Evolutionary conservation across 1,140 invertebrate species (phyloP).

Genomic region (Saccostrea glomerata): DNA sequence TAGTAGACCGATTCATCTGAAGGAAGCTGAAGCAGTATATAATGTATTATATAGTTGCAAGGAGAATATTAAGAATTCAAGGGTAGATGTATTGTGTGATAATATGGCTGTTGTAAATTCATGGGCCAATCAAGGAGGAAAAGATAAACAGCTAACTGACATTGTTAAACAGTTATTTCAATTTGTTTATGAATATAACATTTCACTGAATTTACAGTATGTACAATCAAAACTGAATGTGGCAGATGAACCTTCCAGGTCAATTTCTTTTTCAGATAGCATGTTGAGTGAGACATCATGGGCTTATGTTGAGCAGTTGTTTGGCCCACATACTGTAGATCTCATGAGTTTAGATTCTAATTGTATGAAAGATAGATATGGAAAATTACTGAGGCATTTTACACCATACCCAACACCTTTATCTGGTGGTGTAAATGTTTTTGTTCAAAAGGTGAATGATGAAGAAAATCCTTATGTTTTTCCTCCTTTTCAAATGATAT

Average conservation of each 20-base stretch:
- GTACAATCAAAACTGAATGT: constrained; percentile 34
- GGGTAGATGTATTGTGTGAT: constrained; percentile 52
- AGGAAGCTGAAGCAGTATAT: constrained; percentile 53
- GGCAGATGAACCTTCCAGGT: constrained; percentile 43
- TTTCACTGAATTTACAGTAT: constrained; percentile 46
- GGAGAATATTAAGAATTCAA: constrained; percentile 12
- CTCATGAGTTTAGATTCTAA: constrained; percentile 56
- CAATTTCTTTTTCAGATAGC: constrained; percentile 2
- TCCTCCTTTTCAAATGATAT: constrained; percentile 45
- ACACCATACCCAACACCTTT: constrained; percentile 40
- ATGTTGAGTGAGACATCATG: constrained; percentile 30
- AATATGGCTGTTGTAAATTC: constrained; percentile 49
- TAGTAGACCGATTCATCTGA: constrained; percentile 46
- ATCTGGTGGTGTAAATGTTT: constrained; percentile 33
- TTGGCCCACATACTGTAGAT: constrained; percentile 40
- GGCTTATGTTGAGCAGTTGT: neutral
- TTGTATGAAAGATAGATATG: constrained; percentile 31
- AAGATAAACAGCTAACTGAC: constrained; percentile 21
- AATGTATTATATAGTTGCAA: constrained; percentile 32
- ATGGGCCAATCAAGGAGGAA: constrained; percentile 53
- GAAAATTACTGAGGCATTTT: constrained; percentile 43
- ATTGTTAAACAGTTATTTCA: constrained; percentile 34
- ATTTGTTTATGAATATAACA: constrained; percentile 41
- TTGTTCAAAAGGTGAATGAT: neutral
- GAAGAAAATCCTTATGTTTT: constrained; percentile 40